Evolutionary conservation across 1,140 invertebrate genomes (phyloP).

Genomic region (Drosophila quadrilineata): DNA sequence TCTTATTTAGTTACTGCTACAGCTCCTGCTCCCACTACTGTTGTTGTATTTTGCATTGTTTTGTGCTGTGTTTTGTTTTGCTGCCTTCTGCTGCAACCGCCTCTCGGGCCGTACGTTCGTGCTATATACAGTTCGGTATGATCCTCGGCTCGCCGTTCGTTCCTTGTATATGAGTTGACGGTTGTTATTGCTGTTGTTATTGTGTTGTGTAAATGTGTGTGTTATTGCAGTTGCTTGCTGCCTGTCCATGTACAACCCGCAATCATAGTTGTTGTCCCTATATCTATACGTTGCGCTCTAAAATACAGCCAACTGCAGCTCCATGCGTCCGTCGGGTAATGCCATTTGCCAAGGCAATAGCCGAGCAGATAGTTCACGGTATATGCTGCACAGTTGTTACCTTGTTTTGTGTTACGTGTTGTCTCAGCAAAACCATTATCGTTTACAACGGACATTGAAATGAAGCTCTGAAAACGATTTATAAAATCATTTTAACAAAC

Average conservation of each 20-base stretch:
- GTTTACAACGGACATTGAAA: no score
- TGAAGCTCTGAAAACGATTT: no score
- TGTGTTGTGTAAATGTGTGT: conserved; percentile 65
- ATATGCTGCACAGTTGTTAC: conserved; percentile 43
- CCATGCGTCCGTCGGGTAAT: conserved; percentile 55
- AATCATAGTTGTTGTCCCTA: conserved; percentile 33
- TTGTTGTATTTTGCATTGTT: conserved; percentile 76
- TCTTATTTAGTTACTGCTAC: conserved; percentile 75
- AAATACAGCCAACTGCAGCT: conserved; percentile 27
- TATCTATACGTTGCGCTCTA: conserved; percentile 61
- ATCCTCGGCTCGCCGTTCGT: conserved; percentile 70
- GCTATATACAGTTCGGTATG: conserved; percentile 67
- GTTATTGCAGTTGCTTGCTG: conserved; percentile 50
- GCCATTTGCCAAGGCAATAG: conserved; percentile 50
- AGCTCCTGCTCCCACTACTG: conserved; percentile 23
- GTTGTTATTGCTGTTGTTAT: conserved; percentile 42
- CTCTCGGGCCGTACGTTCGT: conserved; percentile 74
- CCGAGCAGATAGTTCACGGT: conserved; percentile 36
- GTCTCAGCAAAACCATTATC: conserved; percentile 48
- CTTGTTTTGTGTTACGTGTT: conserved; percentile 42
- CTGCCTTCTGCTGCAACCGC: conserved; percentile 44
- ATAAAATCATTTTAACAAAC: no score
- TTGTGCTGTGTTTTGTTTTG: conserved; percentile 80
- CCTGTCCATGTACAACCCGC: conserved; percentile 24
- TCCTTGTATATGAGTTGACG: conserved; percentile 46